Evolutionary conservation across 2,797 vertebrate species (phyloP).

Genomic region (Xyrichtys novacula): DNA sequence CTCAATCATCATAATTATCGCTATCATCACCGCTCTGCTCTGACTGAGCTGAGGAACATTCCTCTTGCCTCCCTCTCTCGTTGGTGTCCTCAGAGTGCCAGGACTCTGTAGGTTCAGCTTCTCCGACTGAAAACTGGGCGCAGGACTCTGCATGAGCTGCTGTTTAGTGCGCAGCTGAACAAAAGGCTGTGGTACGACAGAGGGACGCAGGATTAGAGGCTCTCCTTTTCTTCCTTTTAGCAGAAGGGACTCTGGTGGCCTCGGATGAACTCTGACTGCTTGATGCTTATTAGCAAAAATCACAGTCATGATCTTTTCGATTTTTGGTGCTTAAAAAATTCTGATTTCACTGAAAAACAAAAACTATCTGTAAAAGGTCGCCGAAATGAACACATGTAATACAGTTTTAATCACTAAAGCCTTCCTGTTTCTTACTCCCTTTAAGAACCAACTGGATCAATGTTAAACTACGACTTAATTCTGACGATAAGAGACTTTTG

Average conservation of each 20-base stretch:
- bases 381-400: no score
- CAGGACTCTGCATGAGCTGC: conserved; percentile 1
- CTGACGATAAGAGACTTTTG: no score
- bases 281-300: no score
- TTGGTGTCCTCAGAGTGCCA: conserved; percentile 5
- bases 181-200: background rate
- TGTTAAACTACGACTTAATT: no score
- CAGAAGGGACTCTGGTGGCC: background rate
- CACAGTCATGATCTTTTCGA: no score
- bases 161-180: background rate
- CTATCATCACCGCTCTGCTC: conserved; percentile 44
- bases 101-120: conserved; percentile 13
- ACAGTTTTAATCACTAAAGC: no score
- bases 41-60: conserved; percentile 41
- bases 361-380: no score
- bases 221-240: background rate
- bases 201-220: conserved; percentile 15
- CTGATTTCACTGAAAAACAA: no score
- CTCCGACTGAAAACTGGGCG: conserved; percentile 26
- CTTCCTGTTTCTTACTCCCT: no score
- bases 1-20: conserved; percentile 57
- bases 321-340: no score
- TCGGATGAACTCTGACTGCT: no score
- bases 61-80: conserved; percentile 31
- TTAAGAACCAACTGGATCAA: no score